Evolutionary conservation across 2,113 vertebrate species (phyloP).

Genomic region (Crocuta crocuta): DNA sequence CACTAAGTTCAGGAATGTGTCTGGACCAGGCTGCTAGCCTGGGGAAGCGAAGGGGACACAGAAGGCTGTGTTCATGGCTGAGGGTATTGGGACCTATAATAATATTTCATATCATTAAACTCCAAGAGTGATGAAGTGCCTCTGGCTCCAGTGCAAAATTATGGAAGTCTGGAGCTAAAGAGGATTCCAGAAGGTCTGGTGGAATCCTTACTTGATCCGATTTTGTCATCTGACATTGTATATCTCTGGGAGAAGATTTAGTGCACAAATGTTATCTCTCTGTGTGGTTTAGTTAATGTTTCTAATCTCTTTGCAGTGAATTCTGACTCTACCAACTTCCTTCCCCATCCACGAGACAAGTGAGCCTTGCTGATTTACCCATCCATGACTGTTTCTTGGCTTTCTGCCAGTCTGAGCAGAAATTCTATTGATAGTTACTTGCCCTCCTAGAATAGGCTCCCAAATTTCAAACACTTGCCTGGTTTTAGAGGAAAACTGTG

Average conservation of each 20-base stretch:
- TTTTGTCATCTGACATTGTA: background rate
- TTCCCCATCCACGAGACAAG: background rate
- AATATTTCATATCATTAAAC: background rate
- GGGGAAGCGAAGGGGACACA: background rate
- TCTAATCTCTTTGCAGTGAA: background rate
- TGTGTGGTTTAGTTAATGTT: background rate
- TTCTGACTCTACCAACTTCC: background rate
- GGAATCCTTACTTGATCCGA: background rate
- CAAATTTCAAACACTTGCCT: background rate
- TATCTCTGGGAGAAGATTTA: background rate
- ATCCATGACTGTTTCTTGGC: background rate
- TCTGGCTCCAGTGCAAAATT: background rate
- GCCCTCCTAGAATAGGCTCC: background rate
- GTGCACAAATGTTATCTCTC: background rate
- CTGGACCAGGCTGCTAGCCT: background rate
- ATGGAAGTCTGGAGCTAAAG: background rate
- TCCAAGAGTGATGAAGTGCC: background rate
- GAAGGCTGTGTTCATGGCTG: background rate
- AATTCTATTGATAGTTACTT: background rate
- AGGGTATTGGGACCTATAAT: background rate
- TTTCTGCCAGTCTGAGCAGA: background rate
- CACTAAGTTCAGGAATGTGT: background rate
- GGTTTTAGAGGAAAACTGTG: background rate
- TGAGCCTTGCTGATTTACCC: background rate
- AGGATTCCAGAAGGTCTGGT: background rate